Percentiles rank a stretch among this genome's conserved stretches.
Evolutionary conservation across 2,113 vertebrate species (phyloP).

Genomic region (Larimichthys polyactis): DNA sequence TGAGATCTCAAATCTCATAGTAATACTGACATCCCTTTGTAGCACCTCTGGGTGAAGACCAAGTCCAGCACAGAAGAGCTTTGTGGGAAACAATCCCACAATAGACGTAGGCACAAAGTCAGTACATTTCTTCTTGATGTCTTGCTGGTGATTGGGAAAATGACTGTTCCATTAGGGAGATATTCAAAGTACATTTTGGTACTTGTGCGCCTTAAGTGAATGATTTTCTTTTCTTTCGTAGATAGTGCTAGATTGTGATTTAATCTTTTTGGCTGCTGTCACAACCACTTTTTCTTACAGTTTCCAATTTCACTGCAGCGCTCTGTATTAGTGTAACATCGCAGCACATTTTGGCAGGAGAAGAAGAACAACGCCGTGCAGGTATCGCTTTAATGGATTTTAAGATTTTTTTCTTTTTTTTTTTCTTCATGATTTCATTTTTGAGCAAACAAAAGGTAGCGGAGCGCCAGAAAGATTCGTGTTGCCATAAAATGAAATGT

Average conservation of each 20-base stretch:
- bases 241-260: neutral
- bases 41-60: neutral
- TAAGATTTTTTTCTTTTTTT: slow-evolving; percentile 2
- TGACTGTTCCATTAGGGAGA: neutral
- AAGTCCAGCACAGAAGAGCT: neutral
- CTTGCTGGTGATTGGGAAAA: neutral
- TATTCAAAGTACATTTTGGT: neutral
- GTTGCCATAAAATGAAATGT: slow-evolving; percentile 75
- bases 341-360: slow-evolving; percentile 1
- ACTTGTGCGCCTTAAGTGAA: neutral
- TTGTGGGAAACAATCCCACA: neutral
- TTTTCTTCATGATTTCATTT: slow-evolving; percentile 54
- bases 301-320: slow-evolving; percentile 33
- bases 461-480: slow-evolving; percentile 50
- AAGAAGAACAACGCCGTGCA: neutral
- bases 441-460: slow-evolving; percentile 30
- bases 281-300: slow-evolving; percentile 5
- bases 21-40: neutral
- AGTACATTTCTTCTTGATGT: neutral
- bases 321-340: slow-evolving; percentile 25
- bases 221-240: slow-evolving; percentile 2
- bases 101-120: neutral
- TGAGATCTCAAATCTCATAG: neutral
- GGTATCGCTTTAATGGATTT: slow-evolving; percentile 48
- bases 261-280: slow-evolving; percentile 11